Base-by-base conservation (phyloP, 2,113 vertebrate species). In the Anhinga rufa region DNA sequence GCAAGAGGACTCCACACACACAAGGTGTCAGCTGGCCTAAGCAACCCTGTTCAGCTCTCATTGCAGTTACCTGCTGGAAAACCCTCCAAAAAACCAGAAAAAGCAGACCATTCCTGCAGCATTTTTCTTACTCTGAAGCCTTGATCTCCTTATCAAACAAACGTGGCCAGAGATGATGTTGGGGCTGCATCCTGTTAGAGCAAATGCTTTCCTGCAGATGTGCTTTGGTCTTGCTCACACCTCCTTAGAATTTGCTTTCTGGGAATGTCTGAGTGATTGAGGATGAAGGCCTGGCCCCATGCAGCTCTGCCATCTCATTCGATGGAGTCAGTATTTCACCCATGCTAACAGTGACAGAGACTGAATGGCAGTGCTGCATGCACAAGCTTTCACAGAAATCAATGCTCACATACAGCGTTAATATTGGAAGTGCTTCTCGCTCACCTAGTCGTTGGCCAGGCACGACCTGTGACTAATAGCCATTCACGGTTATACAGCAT, bases 401-500 rank as follows among this genome's bases (percentile, higher is more conserved):
- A 90, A 34, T 94, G 88, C 95, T 92, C 72, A 61, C 68, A n/a
- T 1, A 4, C 40, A 6, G 87, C 91, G 84, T 92, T 92, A 82
- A 79, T 87, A 86, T 11, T 88, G 88, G 72, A 68, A 88, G 40
- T 60, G 90, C 61, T 68, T 70, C 51, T 81, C 5, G 8, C 91
- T 96, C 95, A 48, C 92, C 86, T 96, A 34, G 68, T 83, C 8
- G 2, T 60, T 74, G 80, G 83, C 51, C 68, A 71, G 88, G 69
- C 71, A 90, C 72, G 60, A 90, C 65, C 90, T 95, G 90, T 96
- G 88, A 90, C 90, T 96, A 93, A 93, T 79, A 69, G 80, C 82
- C 36, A 29, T 81, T 86, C 74, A 69, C 1, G 10, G 48, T 60
- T 55, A 78, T 17, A 60, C 38, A 76, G 61, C 90, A 94, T 0